phyloP scores from a whole-genome alignment of 1,140 invertebrate species.

The Amphibalanus amphitrite region DNA sequence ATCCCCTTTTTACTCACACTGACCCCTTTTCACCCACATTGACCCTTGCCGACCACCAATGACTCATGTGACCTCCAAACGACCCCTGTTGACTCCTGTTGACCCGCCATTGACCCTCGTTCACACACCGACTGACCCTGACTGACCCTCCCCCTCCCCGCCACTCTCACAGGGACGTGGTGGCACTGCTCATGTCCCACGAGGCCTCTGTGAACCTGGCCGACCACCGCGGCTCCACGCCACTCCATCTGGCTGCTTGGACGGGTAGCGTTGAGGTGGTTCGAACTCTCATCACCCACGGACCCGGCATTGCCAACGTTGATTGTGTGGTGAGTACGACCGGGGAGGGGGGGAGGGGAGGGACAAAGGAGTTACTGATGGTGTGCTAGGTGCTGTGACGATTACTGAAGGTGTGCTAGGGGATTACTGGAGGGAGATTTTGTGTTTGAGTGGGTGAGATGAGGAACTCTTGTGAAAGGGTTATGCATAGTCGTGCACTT shows the following conservation, averaged over 20 bases:
- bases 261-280: constrained; percentile 70
- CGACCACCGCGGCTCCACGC: constrained; percentile 65
- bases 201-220: constrained; percentile 77
- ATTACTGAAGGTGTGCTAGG: too few species aligned
- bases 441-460: too few species aligned
- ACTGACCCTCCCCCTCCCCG: not conserved
- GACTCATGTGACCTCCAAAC: not conserved
- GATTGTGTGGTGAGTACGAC: constrained; percentile 46
- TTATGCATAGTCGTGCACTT: too few species aligned
- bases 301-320: constrained; percentile 55
- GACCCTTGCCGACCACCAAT: not conserved
- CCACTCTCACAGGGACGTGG: constrained; percentile 53
- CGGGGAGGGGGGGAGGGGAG: not conserved
- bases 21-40: too few species aligned
- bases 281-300: constrained; percentile 50
- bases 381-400: too few species aligned
- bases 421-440: too few species aligned
- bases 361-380: too few species aligned
- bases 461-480: too few species aligned
- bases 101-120: too few species aligned
- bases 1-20: too few species aligned
- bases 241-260: constrained; percentile 77
- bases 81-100: too few species aligned
- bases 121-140: not conserved
- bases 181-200: constrained; percentile 59